Evolutionary conservation across 2,888 invertebrate genomes (phyloP), one percentile per base, ranked within the genome.

Genomic region (Lithophane socia): DNA sequence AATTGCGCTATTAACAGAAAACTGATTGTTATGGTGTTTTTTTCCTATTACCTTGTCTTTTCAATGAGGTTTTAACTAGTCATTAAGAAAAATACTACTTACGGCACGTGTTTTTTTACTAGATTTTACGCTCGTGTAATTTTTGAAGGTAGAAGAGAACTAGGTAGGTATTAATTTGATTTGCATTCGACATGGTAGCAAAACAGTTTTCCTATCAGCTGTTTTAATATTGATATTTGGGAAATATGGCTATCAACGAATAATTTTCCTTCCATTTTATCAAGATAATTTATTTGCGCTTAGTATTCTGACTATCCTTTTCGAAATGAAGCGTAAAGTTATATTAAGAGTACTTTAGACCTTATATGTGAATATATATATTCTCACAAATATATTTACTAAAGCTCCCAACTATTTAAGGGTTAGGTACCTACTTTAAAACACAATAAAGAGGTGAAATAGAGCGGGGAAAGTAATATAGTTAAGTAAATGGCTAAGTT

Each of bases 401-500:
- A 49, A 60, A 21, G 21, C 29, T 21, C n/a, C 2, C 1, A 63
- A 73, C 16, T 63, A 44, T 78, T 68, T 10, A 4, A 63, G 63
- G 71, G 81, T 86, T 86, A 79, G 42, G 61, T 65, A 61, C 42
- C 24, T 44, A 37, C 37, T 37, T 2, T 64, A 65, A 64, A 37
- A 61, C 10, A 72, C 42, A 42, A 9, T 18, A 9, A 37, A 61
- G 16, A 68, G 66, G 52, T 64, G 69, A 73, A 70, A 61, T 61
- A 77, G 56, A 71, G 56, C 42, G 49, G 79, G 56, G 5, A 77
- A 82, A 85, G 86, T 82, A 83, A 86, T 86, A 78, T 79, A 75
- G 54, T 86, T 69, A 78, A 85, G 79, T 80, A 79, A 87, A 87
- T 79, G 63, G 81, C 82, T 78, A 74, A 77, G 79, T 87, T 83